Conservation (phyloP, 2,888 invertebrate genomes). For the Drosophila subquinaria region DNA sequence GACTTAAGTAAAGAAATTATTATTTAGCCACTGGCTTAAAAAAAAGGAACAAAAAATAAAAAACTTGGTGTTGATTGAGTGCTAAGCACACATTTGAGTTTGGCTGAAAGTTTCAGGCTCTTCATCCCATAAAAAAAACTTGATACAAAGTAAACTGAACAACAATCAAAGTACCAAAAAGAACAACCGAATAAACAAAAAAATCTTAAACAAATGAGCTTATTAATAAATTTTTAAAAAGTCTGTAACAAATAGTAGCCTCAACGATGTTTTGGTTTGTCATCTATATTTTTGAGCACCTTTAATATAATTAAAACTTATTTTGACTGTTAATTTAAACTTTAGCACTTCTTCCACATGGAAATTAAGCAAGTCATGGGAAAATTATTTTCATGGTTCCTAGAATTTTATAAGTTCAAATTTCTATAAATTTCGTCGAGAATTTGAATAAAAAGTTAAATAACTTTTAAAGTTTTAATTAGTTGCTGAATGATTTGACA, state of each 20-base stretch:
- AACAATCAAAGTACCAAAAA: background rate
- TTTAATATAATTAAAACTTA: background rate
- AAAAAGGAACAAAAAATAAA: background rate
- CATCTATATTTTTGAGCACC: background rate
- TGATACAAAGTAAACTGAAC: background rate
- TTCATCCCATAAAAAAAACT: constrained; percentile 1
- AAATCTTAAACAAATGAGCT: background rate
- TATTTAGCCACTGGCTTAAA: constrained; percentile 32
- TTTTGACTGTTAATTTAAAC: background rate
- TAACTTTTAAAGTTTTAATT: constrained; percentile 14
- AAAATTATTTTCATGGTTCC: background rate
- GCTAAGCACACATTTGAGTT: constrained; percentile 51
- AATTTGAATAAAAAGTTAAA: constrained; percentile 5
- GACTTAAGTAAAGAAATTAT: constrained; percentile 39
- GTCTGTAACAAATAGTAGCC: background rate
- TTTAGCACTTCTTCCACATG: background rate
- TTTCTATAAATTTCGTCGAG: background rate
- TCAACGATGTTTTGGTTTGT: background rate
- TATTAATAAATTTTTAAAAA: background rate
- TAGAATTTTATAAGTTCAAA: background rate
- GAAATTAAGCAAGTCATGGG: constrained; percentile 4
- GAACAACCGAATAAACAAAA: background rate
- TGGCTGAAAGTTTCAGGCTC: background rate
- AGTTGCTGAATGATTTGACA: constrained; percentile 6
- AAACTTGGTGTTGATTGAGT: constrained; percentile 52